A percentile compares a stretch with the other conserved stretches of the same genome.
These are phyloP conservation scores for Catocala fraxini DNA, from an alignment of 2,888 invertebrate species.

Conservation along the genomic window DNA sequence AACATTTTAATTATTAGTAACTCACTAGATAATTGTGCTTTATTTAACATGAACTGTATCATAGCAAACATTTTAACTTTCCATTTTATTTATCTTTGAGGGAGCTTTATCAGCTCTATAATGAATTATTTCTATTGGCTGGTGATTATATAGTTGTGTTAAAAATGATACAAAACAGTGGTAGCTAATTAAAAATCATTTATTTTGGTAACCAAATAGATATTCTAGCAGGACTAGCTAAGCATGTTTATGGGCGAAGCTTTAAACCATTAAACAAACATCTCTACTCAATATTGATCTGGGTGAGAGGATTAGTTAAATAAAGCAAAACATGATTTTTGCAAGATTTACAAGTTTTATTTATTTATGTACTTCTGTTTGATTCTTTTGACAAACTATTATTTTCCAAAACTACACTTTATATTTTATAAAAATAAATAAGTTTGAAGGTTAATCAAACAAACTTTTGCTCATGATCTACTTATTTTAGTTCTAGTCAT, in stretches of 20 bases:
- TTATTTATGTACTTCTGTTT: slow-evolving; percentile 9
- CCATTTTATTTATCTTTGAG: neutral
- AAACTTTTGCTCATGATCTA: slow-evolving; percentile 3
- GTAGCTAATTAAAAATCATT: slow-evolving; percentile 1
- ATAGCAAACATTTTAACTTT: slow-evolving; percentile 11
- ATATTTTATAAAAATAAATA: slow-evolving; percentile 8
- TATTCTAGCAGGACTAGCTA: neutral
- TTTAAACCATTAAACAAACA: neutral
- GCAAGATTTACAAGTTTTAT: slow-evolving; percentile 2
- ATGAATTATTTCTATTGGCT: slow-evolving; percentile 1
- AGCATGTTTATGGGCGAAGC: slow-evolving; percentile 1
- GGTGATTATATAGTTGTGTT: neutral
- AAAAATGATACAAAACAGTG: neutral
- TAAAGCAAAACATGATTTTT: slow-evolving; percentile 13
- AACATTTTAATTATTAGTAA: slow-evolving; percentile 29
- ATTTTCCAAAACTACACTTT: slow-evolving; percentile 7
- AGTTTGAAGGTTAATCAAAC: slow-evolving; percentile 9
- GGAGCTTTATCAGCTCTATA: neutral
- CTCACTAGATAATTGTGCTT: slow-evolving; percentile 2
- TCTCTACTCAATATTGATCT: neutral
- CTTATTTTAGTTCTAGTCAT: neutral
- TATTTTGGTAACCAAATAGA: slow-evolving; percentile 2
- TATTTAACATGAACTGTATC: slow-evolving; percentile 6
- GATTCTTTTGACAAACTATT: slow-evolving; percentile 13
- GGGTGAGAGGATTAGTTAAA: slow-evolving; percentile 6